Evolutionary conservation across 1,140 invertebrate species (phyloP), one percentile per base, ranked within the genome.

Genomic region (Aplysia californica): DNA sequence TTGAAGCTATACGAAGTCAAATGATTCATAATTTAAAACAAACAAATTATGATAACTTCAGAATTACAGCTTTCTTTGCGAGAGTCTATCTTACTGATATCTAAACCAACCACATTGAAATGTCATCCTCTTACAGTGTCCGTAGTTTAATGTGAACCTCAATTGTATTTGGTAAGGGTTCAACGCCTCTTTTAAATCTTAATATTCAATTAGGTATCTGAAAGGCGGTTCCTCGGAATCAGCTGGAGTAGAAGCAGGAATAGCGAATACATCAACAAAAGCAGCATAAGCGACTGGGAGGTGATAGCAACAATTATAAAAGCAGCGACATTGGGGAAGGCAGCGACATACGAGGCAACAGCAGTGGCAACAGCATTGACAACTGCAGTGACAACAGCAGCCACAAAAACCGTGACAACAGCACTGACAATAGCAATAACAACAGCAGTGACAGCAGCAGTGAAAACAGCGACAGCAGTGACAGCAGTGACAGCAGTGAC

Each of bases 401-500:
- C 26, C 39, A 31, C 36, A 69, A 55, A 26, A 31, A 35, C 36
- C 3, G 29, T 66, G 36, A 35, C 6, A 66, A 35, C 36, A 66
- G 64, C n/a, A 66, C 29, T 66, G 36, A n/a, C n/a, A n/a, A n/a
- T n/a, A n/a, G n/a, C n/a, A n/a, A 35, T 66, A 66, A 35, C n/a
- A 66, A 35, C 36, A 66, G 29, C 36, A 31, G 64, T 66, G 4
- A n/a, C 36, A 66, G 64, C 6, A 66, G 64, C 36, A 66, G 64
- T 31, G 36, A 35, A 33, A 66, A 35, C 36, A 66, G 29, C n/a
- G 36, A 35, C 36, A 66, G 29, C 36, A 31, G 64, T 66, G 36
- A n/a, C 36, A 66, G 64, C 6, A 66, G 64, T 66, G 36, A 35
- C 6, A 66, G 64, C 36, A 66, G 64, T 66, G 36, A n/a, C n/a